These are phyloP conservation scores for Apocrypta bakeri DNA, from an alignment of 1,140 invertebrate species.

Conservation along the genomic window DNA sequence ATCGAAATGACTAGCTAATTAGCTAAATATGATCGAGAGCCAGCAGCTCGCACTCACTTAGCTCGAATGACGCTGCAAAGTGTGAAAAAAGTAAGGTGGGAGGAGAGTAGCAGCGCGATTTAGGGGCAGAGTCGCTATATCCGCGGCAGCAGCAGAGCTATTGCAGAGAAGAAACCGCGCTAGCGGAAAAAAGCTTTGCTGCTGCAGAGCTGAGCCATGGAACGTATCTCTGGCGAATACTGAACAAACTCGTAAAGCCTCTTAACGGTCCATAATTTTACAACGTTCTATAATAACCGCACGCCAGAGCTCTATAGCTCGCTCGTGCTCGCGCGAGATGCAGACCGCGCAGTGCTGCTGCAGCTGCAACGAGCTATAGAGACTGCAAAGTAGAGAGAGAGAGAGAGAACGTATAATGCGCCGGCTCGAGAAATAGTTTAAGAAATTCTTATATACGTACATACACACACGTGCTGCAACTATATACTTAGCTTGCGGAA, in stretches of 20 bases:
- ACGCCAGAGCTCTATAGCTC: background rate
- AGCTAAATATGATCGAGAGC: background rate
- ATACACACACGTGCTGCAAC: background rate
- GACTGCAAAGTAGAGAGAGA: background rate
- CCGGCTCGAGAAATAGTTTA: conserved; percentile 33
- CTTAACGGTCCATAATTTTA: conserved; percentile 72
- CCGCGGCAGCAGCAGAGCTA: background rate
- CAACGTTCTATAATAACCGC: conserved; percentile 68
- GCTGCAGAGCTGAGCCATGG: conserved; percentile 30
- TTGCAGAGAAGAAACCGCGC: background rate
- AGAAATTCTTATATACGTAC: conserved; percentile 7
- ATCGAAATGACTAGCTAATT: background rate
- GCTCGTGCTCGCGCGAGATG: background rate
- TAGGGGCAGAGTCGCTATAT: background rate
- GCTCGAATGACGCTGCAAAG: background rate
- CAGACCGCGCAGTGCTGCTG: no score
- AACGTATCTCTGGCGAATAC: conserved; percentile 57
- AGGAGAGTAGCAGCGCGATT: background rate
- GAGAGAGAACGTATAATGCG: background rate
- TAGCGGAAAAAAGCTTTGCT: conserved; percentile 15
- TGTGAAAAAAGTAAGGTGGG: background rate
- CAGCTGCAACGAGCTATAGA: background rate
- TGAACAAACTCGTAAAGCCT: conserved; percentile 69
- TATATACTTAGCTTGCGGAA: conserved; percentile 1
- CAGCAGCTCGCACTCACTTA: background rate